These are phyloP conservation scores for Vespertilio murinus DNA, from an alignment of 2,797 vertebrate genomes.

Conservation along the genomic window DNA sequence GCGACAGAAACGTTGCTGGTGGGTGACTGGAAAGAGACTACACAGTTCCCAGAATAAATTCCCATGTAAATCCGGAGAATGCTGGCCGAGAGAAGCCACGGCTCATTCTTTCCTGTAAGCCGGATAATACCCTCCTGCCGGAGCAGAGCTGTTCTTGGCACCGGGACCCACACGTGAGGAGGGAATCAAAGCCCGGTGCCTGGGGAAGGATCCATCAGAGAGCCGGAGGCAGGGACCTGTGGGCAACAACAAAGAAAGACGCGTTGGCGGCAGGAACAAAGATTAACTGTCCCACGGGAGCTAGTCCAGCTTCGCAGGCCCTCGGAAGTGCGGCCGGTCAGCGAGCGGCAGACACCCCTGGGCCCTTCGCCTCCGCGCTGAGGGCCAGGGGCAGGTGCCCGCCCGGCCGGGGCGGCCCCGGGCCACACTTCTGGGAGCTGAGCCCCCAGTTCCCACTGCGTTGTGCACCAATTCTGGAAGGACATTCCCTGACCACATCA, in stretches of 20 bases:
- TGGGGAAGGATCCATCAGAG: slow-evolving; percentile 36
- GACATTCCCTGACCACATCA: neutral
- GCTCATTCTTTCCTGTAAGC: neutral
- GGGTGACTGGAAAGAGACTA: neutral
- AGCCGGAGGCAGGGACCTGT: slow-evolving; percentile 15
- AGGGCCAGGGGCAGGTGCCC: neutral
- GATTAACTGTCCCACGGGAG: slow-evolving; percentile 43
- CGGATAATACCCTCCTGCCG: slow-evolving; percentile 17
- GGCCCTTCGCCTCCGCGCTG: neutral
- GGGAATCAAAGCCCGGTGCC: slow-evolving; percentile 39
- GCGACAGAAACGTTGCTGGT: neutral
- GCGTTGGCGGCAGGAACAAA: neutral
- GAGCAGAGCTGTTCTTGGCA: slow-evolving; percentile 62
- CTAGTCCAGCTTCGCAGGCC: neutral
- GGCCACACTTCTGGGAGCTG: neutral
- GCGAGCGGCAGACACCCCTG: accelerated
- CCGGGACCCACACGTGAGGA: slow-evolving; percentile 2
- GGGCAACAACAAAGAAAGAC: slow-evolving; percentile 27
- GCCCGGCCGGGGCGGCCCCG: accelerated
- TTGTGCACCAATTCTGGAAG: neutral
- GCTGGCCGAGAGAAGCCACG: neutral
- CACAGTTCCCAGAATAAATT: slow-evolving; percentile 50
- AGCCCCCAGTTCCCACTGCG: neutral
- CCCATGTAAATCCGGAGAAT: neutral
- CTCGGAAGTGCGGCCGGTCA: neutral